Conservation (phyloP, 2,113 vertebrate genomes). For the Eidolon helvum region DNA sequence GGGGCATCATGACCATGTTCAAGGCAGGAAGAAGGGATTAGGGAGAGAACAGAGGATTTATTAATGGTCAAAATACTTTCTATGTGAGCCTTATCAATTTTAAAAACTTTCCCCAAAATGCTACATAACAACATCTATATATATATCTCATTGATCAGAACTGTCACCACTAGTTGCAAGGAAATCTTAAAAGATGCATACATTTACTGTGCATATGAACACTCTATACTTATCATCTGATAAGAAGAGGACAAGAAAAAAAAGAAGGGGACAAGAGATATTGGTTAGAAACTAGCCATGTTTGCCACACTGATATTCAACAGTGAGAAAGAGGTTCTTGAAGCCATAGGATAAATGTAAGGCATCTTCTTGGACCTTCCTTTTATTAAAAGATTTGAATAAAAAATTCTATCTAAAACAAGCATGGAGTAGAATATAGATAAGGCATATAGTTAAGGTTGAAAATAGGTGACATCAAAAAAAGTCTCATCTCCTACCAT, state of each 20-base stretch:
- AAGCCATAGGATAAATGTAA: not conserved
- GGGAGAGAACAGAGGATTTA: not conserved
- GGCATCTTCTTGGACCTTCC: not conserved
- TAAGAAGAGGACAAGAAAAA: not conserved
- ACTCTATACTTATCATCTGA: not conserved
- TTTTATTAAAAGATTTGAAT: conserved; percentile 10
- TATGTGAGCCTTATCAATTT: not conserved
- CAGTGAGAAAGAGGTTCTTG: not conserved
- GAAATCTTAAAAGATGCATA: not conserved
- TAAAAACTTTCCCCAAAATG: not conserved
- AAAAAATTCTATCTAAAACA: not conserved
- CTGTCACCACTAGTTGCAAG: not conserved
- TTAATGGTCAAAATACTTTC: not conserved
- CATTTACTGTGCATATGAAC: not conserved
- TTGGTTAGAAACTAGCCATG: conserved; percentile 1
- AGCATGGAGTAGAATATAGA: not conserved
- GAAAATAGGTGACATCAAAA: not conserved
- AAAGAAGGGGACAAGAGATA: not conserved
- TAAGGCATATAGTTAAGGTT: not conserved
- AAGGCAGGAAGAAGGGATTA: not conserved
- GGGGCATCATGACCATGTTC: not conserved
- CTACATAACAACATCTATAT: not conserved
- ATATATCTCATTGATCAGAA: not conserved
- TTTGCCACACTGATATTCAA: not conserved
- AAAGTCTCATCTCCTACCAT: not conserved